Conservation (phyloP, 2,797 vertebrate species). For the Chloroceryle amazona region DNA sequence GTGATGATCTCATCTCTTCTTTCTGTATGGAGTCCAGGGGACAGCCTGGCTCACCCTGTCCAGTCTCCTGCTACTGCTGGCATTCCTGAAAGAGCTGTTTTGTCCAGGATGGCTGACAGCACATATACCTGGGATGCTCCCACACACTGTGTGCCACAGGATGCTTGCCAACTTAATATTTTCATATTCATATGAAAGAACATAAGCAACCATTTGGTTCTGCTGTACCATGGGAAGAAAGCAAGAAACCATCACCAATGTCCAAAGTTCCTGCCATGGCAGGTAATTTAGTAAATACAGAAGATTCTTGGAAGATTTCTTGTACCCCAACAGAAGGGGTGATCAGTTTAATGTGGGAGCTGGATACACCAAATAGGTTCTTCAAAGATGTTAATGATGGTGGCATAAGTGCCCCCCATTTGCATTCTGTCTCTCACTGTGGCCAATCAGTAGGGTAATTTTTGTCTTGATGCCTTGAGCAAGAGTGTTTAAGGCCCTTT, state of each 20-base stretch:
- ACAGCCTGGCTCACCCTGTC: not conserved
- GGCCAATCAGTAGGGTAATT: not conserved
- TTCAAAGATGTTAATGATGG: not conserved
- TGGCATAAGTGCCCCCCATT: not conserved
- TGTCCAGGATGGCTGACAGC: not conserved
- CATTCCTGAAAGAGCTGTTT: not conserved
- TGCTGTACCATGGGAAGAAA: not conserved
- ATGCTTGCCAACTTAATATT: not conserved
- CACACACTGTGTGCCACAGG: not conserved
- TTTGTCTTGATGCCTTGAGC: constrained; percentile 30
- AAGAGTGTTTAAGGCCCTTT: constrained; percentile 31
- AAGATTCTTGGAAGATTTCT: not conserved
- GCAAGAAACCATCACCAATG: not conserved
- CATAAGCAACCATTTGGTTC: not conserved
- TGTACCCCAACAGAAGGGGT: not conserved
- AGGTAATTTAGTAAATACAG: not conserved
- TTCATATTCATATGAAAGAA: not conserved
- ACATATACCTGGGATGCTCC: not conserved
- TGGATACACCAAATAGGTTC: not conserved
- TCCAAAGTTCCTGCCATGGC: not conserved
- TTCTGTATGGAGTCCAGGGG: not conserved
- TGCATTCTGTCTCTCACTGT: not conserved
- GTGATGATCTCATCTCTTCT: not conserved
- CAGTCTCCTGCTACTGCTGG: not conserved
- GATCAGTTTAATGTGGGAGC: not conserved